Evolutionary conservation across 1,140 invertebrate species (phyloP), one percentile per base, ranked within the genome.

Genomic region (Drosophila bipectinata): DNA sequence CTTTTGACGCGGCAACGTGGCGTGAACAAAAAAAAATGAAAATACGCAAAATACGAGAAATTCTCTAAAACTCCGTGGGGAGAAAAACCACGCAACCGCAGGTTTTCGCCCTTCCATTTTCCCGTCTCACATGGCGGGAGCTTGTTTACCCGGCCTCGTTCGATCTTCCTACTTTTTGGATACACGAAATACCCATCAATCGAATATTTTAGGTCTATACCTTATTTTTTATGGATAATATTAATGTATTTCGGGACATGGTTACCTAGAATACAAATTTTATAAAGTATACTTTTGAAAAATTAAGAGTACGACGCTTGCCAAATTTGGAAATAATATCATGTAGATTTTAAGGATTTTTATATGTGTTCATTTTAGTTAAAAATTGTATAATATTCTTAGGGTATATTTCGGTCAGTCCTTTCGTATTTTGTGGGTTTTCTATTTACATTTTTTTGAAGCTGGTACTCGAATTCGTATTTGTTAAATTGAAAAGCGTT

Each of bases 401-500:
- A n/a, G 34, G 41, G 63, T 41, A 67, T 64, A 18, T 2, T 48
- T 24, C 0, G 5, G 15, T 9, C 7, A 24, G 63, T 0, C 15
- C 4, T 0, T 30, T 41, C 9, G 37, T 12, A 26, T 45, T 21
- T 39, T 15, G 10, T 18, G 44, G 41, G 32, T 28, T 56, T 68
- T 69, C 51, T 57, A 32, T 57, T 69, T 69, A 14, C 28, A 12
- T 8, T 39, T 56, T 55, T 68, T 39, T 10, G 66, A 7, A 37
- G 34, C n/a, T 41, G 63, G 57, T 74, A 57, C 76, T 63, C 55
- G 60, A 83, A 73, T 49, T 76, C 60, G 73, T 62, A 72, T 87
- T 85, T 87, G 82, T 81, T 72, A 73, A 78, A 85, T 85, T 85
- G 82, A 87, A 78, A 85, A 81, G 52, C 72, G 72, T 75, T 57